Evolutionary conservation across 1,140 invertebrate genomes (phyloP).

Genomic region (Scaptomyza pallida): DNA sequence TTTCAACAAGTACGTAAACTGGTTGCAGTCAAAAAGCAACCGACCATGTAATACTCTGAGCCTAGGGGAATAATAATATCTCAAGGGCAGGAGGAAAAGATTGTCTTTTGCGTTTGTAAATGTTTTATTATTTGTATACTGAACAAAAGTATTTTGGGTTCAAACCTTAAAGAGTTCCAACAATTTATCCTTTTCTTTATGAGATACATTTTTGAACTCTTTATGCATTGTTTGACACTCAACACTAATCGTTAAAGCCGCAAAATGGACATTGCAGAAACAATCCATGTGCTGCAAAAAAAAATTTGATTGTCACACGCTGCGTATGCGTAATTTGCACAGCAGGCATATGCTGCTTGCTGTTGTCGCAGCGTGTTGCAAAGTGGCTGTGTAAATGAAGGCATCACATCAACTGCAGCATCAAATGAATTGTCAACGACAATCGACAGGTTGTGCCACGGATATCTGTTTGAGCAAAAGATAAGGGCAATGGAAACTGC

Average conservation of each 20-base stretch:
- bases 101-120: too few relatives aligned
- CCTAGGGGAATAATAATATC: not conserved
- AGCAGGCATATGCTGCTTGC: slow-evolving; percentile 4
- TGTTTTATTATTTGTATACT: too few relatives aligned
- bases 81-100: not conserved
- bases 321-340: slow-evolving; percentile 67
- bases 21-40: not conserved
- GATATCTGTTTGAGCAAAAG: slow-evolving; percentile 8
- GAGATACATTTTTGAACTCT: too few relatives aligned
- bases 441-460: slow-evolving; percentile 22
- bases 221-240: too few relatives aligned
- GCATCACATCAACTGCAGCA: slow-evolving; percentile 15
- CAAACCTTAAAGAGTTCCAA: too few relatives aligned
- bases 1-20: not conserved
- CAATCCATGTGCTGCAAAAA: not conserved
- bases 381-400: slow-evolving; percentile 27
- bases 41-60: not conserved
- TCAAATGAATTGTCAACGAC: slow-evolving; percentile 15
- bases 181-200: too few relatives aligned
- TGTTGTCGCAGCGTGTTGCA: not conserved
- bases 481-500: not conserved
- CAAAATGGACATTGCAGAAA: not conserved
- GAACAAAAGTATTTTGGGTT: too few relatives aligned
- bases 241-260: too few relatives aligned
- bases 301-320: slow-evolving; percentile 23